Evolutionary conservation across 2,113 vertebrate genomes (phyloP).

Genomic region (Ia io): DNA sequence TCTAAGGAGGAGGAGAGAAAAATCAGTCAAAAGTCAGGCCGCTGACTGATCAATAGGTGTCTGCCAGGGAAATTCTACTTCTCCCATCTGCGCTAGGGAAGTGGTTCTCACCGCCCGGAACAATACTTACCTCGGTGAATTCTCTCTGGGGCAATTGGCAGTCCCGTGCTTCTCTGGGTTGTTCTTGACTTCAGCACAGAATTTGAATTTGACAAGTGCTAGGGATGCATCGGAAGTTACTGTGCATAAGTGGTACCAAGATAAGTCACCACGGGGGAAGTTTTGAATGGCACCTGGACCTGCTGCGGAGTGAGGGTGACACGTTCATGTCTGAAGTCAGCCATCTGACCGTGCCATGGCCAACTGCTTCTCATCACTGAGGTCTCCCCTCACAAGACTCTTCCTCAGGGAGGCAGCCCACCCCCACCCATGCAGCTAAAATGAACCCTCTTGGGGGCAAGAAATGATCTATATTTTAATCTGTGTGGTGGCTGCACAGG

Average conservation of each 20-base stretch:
- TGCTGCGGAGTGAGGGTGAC: too few species aligned
- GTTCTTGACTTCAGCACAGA: slow-evolving; percentile 1
- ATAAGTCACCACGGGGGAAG: neutral
- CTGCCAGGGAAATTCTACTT: slow-evolving; percentile 59
- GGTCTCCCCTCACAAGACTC: neutral
- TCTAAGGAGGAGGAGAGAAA: slow-evolving; percentile 42
- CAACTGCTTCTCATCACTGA: neutral
- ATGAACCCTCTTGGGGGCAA: neutral
- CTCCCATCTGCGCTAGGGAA: slow-evolving; percentile 34
- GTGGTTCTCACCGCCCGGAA: neutral
- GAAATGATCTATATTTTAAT: neutral
- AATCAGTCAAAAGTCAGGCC: slow-evolving; percentile 66
- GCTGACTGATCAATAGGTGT: slow-evolving; percentile 58
- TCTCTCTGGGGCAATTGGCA: slow-evolving; percentile 20
- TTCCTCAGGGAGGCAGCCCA: neutral
- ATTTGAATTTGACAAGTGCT: slow-evolving; percentile 12
- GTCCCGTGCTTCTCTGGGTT: neutral
- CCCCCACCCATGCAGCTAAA: neutral
- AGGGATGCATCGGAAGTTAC: neutral
- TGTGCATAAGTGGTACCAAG: neutral
- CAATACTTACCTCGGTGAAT: neutral
- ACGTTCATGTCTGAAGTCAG: too few species aligned
- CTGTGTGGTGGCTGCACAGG: neutral
- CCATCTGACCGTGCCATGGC: neutral
- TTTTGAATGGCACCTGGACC: neutral